Evolutionary conservation across 2,888 invertebrate species (phyloP).

Genomic region (Brassicogethes aeneus): DNA sequence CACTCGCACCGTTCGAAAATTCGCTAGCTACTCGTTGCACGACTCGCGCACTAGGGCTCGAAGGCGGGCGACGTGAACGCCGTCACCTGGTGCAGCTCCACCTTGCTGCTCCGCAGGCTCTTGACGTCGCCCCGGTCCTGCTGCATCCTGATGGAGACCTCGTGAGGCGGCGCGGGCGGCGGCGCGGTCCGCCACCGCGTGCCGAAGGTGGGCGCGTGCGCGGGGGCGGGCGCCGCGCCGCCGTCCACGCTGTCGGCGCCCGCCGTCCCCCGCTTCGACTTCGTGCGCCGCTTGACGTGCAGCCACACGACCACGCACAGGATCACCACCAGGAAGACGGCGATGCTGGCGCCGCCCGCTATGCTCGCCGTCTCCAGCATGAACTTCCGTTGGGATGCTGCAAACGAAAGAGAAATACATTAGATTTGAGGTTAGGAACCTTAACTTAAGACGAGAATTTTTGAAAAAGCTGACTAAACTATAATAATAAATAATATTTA

Average conservation of each 20-base stretch:
- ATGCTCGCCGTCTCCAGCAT: conserved; percentile 84
- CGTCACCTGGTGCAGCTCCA: conserved; percentile 32
- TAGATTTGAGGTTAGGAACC: too few relatives aligned
- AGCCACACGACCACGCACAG: conserved; percentile 59
- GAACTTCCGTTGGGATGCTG: conserved; percentile 69
- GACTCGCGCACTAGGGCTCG: conserved; percentile 9
- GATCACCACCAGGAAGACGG: conserved; percentile 59
- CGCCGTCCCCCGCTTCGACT: conserved; percentile 26
- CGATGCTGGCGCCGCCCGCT: conserved; percentile 73
- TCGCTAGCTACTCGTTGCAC: conserved; percentile 17
- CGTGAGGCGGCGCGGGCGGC: conserved; percentile 19
- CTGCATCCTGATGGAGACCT: conserved; percentile 13
- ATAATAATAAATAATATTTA: too few relatives aligned
- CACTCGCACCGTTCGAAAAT: too few relatives aligned
- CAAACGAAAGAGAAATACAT: conserved; percentile 25
- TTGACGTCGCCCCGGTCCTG: conserved; percentile 24
- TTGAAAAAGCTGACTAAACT: too few relatives aligned
- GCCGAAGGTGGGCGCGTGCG: conserved; percentile 34
- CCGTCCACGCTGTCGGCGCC: conserved; percentile 37
- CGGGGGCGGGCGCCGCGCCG: conserved; percentile 19
- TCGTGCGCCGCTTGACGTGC: conserved; percentile 51
- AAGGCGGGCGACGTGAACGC: conserved; percentile 24
- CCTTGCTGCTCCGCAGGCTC: conserved; percentile 17
- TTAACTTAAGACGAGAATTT: neutral
- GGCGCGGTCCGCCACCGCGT: conserved; percentile 32